Percentiles rank a stretch among this genome's conserved stretches.
Conservation (phyloP, 2,113 vertebrate species). For the Microcebus murinus region DNA sequence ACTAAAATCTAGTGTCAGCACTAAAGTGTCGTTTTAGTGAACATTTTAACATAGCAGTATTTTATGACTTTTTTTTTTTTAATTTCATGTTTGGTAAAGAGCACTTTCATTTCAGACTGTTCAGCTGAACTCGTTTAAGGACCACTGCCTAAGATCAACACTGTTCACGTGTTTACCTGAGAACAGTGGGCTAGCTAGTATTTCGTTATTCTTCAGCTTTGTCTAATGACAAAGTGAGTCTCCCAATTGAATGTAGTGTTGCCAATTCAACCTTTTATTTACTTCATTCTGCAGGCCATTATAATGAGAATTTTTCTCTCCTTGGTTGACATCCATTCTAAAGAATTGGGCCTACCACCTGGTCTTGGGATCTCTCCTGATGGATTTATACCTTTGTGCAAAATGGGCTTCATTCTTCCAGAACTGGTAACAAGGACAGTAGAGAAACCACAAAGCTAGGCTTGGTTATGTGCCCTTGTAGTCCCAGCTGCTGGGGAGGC, state of each 20-base stretch:
- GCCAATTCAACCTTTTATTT: not conserved
- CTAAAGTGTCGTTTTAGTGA: not conserved
- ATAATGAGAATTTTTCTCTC: not conserved
- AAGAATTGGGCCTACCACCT: not conserved
- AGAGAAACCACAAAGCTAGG: not conserved
- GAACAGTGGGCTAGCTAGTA: not conserved
- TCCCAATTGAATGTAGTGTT: not conserved
- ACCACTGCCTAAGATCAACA: not conserved
- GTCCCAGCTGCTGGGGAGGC: not conserved
- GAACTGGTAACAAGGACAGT: not conserved
- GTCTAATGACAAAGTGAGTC: not conserved
- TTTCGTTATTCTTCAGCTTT: not conserved
- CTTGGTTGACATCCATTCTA: not conserved
- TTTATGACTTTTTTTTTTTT: not conserved
- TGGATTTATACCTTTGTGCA: not conserved
- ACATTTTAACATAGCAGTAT: not conserved
- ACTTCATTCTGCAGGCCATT: not conserved
- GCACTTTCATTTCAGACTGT: not conserved
- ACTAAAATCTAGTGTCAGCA: not conserved
- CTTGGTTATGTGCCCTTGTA: not conserved
- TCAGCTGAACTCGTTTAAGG: not conserved
- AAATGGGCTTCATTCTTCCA: not conserved
- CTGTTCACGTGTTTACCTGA: not conserved
- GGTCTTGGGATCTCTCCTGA: no score
- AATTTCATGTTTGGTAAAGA: not conserved